These are phyloP conservation scores for Xiphorhynchus elegans DNA, from an alignment of 2,113 vertebrate species.

Conservation along the genomic window DNA sequence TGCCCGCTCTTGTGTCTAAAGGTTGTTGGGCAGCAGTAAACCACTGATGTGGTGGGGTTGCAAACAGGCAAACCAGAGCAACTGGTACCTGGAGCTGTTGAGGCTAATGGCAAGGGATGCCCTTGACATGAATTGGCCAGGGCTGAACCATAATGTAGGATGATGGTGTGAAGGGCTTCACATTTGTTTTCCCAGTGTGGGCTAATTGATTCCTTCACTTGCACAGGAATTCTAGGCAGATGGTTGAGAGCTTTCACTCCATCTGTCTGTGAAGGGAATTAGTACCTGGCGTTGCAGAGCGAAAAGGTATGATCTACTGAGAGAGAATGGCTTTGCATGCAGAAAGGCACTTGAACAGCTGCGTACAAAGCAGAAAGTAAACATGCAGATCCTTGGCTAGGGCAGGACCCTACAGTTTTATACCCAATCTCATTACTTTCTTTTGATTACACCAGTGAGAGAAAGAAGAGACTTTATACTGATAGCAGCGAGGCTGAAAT, in stretches of 20 bases:
- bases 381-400: not conserved
- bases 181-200: not conserved
- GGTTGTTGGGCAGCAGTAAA: not conserved
- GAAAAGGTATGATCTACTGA: not conserved
- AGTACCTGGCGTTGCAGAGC: not conserved
- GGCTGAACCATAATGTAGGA: not conserved
- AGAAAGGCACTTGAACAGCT: not conserved
- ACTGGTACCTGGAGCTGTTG: not conserved
- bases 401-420: not conserved
- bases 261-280: not conserved
- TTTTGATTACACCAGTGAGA: not conserved
- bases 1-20: not conserved
- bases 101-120: not conserved
- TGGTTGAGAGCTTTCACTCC: not conserved
- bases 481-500: constrained; percentile 17
- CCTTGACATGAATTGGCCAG: not conserved
- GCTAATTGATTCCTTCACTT: not conserved
- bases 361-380: not conserved
- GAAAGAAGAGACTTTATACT: not conserved
- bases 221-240: not conserved
- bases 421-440: not conserved
- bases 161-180: not conserved
- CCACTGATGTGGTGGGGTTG: not conserved
- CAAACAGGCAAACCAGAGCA: not conserved
- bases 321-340: not conserved